A percentile compares a stretch with the other conserved stretches of the same genome.
phyloP scores from a whole-genome alignment of 2,888 invertebrate genomes.

The Ornithoptera priamus region DNA sequence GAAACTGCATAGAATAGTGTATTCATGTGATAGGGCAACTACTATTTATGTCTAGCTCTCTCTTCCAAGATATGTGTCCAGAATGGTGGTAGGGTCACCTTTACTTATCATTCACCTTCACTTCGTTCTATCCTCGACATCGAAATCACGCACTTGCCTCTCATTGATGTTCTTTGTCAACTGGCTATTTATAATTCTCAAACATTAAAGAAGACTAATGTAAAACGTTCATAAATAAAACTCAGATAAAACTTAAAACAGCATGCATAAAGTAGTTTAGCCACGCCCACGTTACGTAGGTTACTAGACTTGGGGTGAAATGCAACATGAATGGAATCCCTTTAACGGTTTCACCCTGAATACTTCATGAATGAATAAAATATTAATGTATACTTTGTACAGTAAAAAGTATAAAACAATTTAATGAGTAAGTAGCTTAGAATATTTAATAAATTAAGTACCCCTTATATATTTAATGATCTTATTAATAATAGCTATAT shows the following conservation, averaged over 20 bases:
- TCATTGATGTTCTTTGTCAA: too few species aligned
- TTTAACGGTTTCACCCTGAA: slow-evolving; percentile 9
- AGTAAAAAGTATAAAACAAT: background rate
- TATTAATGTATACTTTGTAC: background rate
- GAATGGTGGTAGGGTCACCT: too few species aligned
- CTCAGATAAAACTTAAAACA: background rate
- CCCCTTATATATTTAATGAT: too few species aligned
- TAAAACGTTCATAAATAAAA: background rate
- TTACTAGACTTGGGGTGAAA: slow-evolving; percentile 6
- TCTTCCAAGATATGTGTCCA: too few species aligned
- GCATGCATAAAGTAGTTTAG: background rate
- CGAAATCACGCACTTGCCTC: too few species aligned
- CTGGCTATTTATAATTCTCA: background rate
- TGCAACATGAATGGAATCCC: slow-evolving; percentile 12
- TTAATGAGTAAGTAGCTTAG: background rate
- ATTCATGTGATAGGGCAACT: too few species aligned
- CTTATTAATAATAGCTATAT: too few species aligned
- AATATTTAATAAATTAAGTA: too few species aligned
- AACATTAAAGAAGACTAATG: background rate
- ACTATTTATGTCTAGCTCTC: too few species aligned
- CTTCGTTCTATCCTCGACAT: too few species aligned
- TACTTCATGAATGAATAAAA: slow-evolving; percentile 8
- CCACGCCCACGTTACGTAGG: background rate
- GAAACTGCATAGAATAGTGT: too few species aligned
- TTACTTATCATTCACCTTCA: too few species aligned